Evolutionary conservation across 2,113 vertebrate species (phyloP), one percentile per base, ranked within the genome.

Genomic region (Aplodontia rufa): DNA sequence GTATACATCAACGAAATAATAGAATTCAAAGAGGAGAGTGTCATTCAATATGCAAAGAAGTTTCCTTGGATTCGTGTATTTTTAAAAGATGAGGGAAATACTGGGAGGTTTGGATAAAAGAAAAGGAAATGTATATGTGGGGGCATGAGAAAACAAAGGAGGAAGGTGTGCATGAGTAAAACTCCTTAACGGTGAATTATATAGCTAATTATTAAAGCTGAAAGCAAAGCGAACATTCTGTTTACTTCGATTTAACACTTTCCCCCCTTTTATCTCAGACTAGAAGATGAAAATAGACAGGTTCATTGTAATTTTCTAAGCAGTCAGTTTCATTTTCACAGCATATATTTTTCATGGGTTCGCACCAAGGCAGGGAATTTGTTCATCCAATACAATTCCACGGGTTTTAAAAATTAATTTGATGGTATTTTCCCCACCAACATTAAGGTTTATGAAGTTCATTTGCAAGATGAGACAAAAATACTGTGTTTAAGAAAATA

Each of bases 191-290:
- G 89, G 45, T 94, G 89, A 96, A 89, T 64, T 94, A 91, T 82
- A 66, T 30, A 37, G 66, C 94, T 89, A 93, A 75, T 94, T 96
- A 96, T 93, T 94, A 94, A 93, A 94, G 66, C 80, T 95, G 95
- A 97, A 96, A 94, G 64, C 49, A 72, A 80, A 95, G 55, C 75
- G 96, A 96, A 95, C 69, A 80, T 78, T n/a, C 60, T 94, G 90
- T 94, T 97, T 94, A 88, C 60, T 96, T 85, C 94, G 86, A 96
- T 96, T 97, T 97, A 96, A 93, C 86, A 89, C 3, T 75, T 55
- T 95, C 51, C 26, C 20, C 12, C 10, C 30, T 89, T 94, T 97
- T 90, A 90, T 80, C 83, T 66, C 51, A 84, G 87, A 87, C 20
- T 40, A 74, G 71, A 93, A 86, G 83, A 95, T 97, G 78, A 89